Conservation (phyloP, 2,113 vertebrate genomes). For the Tenrec ecaudatus region DNA sequence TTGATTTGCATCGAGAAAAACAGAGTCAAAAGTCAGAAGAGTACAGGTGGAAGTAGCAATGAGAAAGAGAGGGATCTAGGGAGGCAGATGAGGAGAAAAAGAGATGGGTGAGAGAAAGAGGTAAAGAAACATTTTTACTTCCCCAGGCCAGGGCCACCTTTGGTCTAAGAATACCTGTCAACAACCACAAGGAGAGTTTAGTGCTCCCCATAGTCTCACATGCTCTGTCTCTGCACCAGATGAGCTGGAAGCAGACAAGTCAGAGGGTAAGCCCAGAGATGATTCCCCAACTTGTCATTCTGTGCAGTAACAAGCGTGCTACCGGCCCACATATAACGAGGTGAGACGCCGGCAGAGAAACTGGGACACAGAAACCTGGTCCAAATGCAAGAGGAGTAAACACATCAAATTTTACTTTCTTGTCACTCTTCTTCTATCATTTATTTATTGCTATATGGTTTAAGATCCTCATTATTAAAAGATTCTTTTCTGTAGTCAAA, state of each 20-base stretch:
- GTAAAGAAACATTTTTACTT: background rate
- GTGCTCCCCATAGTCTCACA: rapidly evolving
- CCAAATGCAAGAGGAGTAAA: background rate
- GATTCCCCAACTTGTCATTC: background rate
- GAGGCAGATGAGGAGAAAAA: background rate
- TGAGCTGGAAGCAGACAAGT: background rate
- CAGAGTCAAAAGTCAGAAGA: background rate
- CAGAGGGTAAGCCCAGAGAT: background rate
- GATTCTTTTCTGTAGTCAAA: background rate
- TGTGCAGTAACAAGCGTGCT: background rate
- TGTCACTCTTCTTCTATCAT: background rate
- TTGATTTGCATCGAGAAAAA: background rate
- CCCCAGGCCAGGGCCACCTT: background rate
- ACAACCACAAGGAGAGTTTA: background rate
- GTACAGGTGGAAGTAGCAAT: background rate
- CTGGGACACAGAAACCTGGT: background rate
- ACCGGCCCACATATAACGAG: background rate
- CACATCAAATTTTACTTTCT: background rate
- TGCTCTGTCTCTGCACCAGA: background rate
- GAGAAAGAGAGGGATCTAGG: background rate
- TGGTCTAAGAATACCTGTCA: background rate
- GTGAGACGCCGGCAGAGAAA: background rate
- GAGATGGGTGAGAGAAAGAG: background rate
- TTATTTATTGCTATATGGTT: background rate
- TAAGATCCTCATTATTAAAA: background rate